Percentiles rank a stretch among this genome's conserved stretches.
phyloP scores from a whole-genome alignment of 2,797 vertebrate genomes.

The Diglossa cyanea region DNA sequence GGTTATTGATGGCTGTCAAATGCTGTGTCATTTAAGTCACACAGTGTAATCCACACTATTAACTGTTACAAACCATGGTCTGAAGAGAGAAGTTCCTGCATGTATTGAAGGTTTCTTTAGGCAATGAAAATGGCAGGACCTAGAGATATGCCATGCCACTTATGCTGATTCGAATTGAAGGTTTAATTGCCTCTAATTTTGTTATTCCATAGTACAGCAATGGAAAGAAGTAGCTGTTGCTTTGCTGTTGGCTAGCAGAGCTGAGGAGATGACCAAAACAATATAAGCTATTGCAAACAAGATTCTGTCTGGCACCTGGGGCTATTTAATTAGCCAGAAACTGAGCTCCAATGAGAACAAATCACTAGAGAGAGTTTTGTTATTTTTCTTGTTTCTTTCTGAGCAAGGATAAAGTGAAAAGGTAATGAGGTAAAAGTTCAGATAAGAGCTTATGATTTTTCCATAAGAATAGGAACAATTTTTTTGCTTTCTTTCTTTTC shows the following conservation, averaged over 20 bases:
- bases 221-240: background rate
- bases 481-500: background rate
- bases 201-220: background rate
- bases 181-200: constrained; percentile 33
- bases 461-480: background rate
- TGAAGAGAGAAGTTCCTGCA: background rate
- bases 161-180: background rate
- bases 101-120: background rate
- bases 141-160: background rate
- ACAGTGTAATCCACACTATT: background rate
- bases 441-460: background rate
- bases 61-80: background rate
- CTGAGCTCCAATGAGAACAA: background rate
- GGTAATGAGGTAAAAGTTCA: background rate
- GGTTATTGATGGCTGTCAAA: background rate
- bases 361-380: background rate
- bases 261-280: constrained; percentile 5
- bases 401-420: background rate
- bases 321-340: constrained; percentile 24
- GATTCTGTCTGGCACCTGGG: background rate
- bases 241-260: background rate
- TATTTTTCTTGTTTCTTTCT: background rate
- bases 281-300: background rate
- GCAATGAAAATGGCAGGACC: background rate
- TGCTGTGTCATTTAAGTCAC: background rate